Evolutionary conservation across 2,888 invertebrate species (phyloP).

Genomic region (Camptogramma bilineatum): DNA sequence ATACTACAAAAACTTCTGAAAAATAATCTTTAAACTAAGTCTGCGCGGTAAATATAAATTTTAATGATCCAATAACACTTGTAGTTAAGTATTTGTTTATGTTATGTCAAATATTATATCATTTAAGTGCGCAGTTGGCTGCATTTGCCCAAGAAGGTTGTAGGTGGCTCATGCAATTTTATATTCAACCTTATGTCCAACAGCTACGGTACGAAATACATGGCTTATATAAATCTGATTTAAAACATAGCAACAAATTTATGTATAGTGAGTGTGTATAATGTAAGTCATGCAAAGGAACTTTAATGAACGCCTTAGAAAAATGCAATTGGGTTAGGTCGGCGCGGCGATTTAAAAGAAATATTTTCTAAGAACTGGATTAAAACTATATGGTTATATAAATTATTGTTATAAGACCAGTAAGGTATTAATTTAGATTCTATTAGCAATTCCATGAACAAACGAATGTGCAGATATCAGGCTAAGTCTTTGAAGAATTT

Average conservation of each 20-base stretch:
- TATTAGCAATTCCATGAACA: constrained; percentile 1
- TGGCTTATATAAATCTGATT: constrained; percentile 18
- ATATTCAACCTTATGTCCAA: constrained; percentile 16
- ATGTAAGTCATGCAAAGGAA: constrained; percentile 30
- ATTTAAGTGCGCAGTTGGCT: constrained; percentile 27
- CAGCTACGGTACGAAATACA: constrained; percentile 14
- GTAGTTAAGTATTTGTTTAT: constrained; percentile 23
- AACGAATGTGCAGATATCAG: not conserved
- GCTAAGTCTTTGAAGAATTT: too few relatives aligned
- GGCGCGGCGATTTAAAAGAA: constrained; percentile 36
- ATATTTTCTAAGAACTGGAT: constrained; percentile 6
- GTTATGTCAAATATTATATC: constrained; percentile 23
- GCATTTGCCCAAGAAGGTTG: constrained; percentile 13
- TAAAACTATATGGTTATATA: constrained; percentile 7
- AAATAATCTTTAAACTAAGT: not conserved
- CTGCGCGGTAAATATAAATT: constrained; percentile 1
- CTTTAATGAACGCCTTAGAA: constrained; percentile 47
- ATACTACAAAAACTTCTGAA: constrained; percentile 11
- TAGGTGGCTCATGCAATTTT: not conserved
- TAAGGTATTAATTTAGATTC: constrained; percentile 16
- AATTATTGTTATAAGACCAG: constrained; percentile 6
- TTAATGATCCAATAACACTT: constrained; percentile 23
- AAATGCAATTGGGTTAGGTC: constrained; percentile 58
- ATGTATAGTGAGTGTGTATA: constrained; percentile 6
- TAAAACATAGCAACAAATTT: constrained; percentile 19